Evolutionary conservation across 2,888 invertebrate genomes (phyloP).

Genomic region (Helicoverpa assulta): DNA sequence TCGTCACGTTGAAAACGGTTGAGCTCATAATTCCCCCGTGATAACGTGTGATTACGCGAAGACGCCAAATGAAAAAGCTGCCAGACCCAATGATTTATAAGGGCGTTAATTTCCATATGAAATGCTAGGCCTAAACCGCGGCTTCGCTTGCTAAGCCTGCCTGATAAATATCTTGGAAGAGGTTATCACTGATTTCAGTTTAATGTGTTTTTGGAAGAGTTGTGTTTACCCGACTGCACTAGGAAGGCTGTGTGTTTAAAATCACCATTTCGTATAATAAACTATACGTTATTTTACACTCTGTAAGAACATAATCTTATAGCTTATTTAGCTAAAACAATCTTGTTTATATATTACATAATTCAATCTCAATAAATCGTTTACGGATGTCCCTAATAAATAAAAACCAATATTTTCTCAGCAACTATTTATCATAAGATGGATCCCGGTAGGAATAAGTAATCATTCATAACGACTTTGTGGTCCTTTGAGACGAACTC

Average conservation of each 20-base stretch:
- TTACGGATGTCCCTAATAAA: neutral
- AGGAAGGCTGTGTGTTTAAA: too few species aligned
- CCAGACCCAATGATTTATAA: conserved; percentile 75
- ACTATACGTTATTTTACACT: too few species aligned
- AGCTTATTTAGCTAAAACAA: neutral
- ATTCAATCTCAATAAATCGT: neutral
- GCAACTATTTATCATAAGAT: neutral
- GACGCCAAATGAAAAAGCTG: conserved; percentile 75
- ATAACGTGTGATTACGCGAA: conserved; percentile 67
- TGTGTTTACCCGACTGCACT: too few species aligned
- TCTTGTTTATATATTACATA: neutral
- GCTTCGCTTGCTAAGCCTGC: conserved; percentile 6
- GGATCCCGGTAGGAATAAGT: neutral
- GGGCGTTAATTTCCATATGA: conserved; percentile 76
- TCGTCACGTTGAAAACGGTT: conserved; percentile 60
- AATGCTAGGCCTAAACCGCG: conserved; percentile 45
- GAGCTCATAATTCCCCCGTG: conserved; percentile 63
- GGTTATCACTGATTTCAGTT: conserved; percentile 28
- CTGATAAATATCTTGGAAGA: conserved; percentile 30
- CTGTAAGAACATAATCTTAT: too few species aligned
- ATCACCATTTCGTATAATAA: too few species aligned
- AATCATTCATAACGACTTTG: neutral
- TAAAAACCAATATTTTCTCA: conserved; percentile 10
- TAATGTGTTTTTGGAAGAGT: too few species aligned
- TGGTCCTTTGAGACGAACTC: conserved; percentile 22